phyloP scores from a whole-genome alignment of 2,888 invertebrate genomes.

The Criorhina ranunculi region DNA sequence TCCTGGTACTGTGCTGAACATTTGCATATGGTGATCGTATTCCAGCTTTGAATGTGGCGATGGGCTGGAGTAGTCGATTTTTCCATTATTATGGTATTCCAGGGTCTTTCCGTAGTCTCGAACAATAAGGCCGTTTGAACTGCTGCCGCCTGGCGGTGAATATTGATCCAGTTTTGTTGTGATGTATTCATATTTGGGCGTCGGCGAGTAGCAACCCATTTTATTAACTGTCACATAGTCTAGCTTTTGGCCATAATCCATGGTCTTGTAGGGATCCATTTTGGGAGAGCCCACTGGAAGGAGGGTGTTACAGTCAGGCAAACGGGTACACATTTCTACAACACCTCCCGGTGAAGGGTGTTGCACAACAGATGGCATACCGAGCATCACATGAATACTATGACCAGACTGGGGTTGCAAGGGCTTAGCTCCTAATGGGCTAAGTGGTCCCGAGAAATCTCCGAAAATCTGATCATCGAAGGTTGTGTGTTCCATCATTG shows the following conservation, averaged over 20 bases:
- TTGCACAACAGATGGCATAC: conserved; percentile 84
- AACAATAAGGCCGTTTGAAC: conserved; percentile 73
- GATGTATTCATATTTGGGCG: conserved; percentile 84
- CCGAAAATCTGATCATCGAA: conserved; percentile 93
- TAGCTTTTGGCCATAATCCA: conserved; percentile 82
- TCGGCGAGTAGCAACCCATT: conserved; percentile 84
- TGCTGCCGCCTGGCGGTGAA: conserved; percentile 79
- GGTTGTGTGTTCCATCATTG: conserved; percentile 88
- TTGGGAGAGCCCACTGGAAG: conserved; percentile 83
- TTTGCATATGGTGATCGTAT: conserved; percentile 82
- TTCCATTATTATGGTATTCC: conserved; percentile 80
- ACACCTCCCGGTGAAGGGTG: conserved; percentile 76
- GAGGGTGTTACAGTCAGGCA: conserved; percentile 84
- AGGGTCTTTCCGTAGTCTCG: conserved; percentile 67
- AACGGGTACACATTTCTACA: conserved; percentile 81
- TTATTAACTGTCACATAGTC: conserved; percentile 82
- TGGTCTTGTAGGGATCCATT: conserved; percentile 81
- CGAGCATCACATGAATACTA: conserved; percentile 89
- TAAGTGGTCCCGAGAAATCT: conserved; percentile 88
- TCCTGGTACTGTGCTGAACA: conserved; percentile 81
- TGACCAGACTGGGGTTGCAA: conserved; percentile 83
- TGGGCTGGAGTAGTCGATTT: conserved; percentile 80
- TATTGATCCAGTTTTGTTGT: conserved; percentile 81
- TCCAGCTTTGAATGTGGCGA: conserved; percentile 81
- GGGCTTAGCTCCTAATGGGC: conserved; percentile 84